These are phyloP conservation scores for Chroicocephalus ridibundus DNA, from an alignment of 2,113 vertebrate species.

Conservation along the genomic window DNA sequence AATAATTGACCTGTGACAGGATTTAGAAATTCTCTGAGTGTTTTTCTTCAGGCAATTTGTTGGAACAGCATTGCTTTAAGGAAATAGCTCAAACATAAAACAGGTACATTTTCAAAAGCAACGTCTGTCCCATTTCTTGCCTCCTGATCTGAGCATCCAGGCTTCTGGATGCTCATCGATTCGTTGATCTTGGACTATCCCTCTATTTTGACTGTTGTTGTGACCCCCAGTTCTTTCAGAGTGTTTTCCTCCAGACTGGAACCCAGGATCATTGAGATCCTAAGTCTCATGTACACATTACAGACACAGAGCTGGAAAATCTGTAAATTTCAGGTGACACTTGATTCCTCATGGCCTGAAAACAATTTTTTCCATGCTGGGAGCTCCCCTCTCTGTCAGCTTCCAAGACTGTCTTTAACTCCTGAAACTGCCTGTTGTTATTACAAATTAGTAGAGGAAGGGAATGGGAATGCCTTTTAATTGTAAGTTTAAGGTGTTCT, in stretches of 20 bases:
- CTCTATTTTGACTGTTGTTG: neutral
- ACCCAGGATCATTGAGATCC: neutral
- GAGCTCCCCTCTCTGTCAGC: neutral
- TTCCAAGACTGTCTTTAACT: neutral
- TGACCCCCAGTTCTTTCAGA: neutral
- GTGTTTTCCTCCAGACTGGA: neutral
- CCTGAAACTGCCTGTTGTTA: neutral
- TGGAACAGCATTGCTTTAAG: neutral
- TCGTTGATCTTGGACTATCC: neutral
- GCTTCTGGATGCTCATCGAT: neutral
- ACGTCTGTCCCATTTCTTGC: neutral
- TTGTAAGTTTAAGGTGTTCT: neutral
- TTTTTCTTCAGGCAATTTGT: neutral
- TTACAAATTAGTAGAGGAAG: neutral
- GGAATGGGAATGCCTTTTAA: neutral
- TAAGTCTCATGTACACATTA: neutral
- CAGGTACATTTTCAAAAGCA: neutral
- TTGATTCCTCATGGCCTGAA: neutral
- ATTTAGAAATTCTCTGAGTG: neutral
- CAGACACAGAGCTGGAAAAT: neutral
- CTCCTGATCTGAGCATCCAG: neutral
- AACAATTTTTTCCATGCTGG: neutral
- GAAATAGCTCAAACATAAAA: neutral
- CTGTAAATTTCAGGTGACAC: neutral
- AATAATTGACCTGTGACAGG: neutral